Percentiles rank a stretch among this genome's conserved stretches.
Conservation (phyloP, 2,888 invertebrate genomes). For the Cryptophagus acutangulus region DNA sequence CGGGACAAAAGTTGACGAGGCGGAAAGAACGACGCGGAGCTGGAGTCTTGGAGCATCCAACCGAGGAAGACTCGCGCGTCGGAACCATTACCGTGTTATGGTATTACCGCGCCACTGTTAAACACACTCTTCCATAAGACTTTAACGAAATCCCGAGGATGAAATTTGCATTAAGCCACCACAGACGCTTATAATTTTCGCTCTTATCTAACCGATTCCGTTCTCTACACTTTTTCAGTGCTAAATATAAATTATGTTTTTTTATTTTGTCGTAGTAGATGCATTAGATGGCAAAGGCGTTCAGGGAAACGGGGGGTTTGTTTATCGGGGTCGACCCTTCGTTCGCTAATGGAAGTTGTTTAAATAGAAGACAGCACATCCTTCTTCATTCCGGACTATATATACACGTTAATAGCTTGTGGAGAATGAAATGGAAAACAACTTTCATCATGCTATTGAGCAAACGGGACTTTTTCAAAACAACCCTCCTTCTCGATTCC, state of each 20-base stretch:
- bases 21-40: constrained; percentile 43
- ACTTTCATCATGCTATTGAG: constrained; percentile 36
- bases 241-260: constrained; percentile 19
- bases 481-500: constrained; percentile 29
- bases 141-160: constrained; percentile 26
- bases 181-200: background rate
- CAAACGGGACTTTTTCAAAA: constrained; percentile 27
- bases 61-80: constrained; percentile 28
- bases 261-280: constrained; percentile 30
- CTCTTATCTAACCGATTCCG: too few species aligned
- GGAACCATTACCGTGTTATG: constrained; percentile 35
- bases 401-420: constrained; percentile 40
- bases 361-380: constrained; percentile 41
- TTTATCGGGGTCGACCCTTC: constrained; percentile 27
- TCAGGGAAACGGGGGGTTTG: too few species aligned
- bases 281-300: constrained; percentile 25
- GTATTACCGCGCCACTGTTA: constrained; percentile 32
- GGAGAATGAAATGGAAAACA: constrained; percentile 43
- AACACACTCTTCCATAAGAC: constrained; percentile 27
- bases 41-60: constrained; percentile 32
- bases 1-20: constrained; percentile 46
- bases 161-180: constrained; percentile 13
- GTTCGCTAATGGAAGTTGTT: constrained; percentile 45
- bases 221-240: background rate
- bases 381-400: constrained; percentile 37